phyloP scores from a whole-genome alignment of 2,797 vertebrate species.

The Halcyon chelicuti region DNA sequence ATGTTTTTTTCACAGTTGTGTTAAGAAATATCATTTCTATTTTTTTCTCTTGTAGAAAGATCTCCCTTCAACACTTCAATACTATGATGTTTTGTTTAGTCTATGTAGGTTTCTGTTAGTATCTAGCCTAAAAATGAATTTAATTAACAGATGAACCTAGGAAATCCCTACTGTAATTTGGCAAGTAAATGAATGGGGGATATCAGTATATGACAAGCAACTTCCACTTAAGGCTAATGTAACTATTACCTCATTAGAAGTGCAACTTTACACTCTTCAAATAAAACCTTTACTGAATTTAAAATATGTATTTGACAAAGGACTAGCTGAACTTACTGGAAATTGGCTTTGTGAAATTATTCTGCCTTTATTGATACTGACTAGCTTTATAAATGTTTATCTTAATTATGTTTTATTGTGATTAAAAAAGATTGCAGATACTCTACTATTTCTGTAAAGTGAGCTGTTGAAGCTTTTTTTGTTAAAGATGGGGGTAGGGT shows the following conservation, averaged over 20 bases:
- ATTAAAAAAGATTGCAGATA: conserved; percentile 78
- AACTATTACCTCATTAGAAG: conserved; percentile 76
- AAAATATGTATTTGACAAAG: conserved; percentile 54
- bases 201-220: conserved; percentile 72
- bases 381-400: conserved; percentile 77
- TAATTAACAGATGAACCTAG: conserved; percentile 79
- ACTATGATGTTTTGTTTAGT: conserved; percentile 76
- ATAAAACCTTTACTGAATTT: conserved; percentile 62
- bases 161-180: conserved; percentile 76
- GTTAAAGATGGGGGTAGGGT: conserved; percentile 14
- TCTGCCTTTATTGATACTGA: conserved; percentile 71
- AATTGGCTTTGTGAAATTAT: conserved; percentile 60
- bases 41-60: conserved; percentile 45
- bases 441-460: conserved; percentile 70
- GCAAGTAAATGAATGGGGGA: conserved; percentile 50
- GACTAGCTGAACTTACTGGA: conserved; percentile 44
- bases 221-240: conserved; percentile 69
- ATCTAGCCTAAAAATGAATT: conserved; percentile 69
- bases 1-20: conserved; percentile 51
- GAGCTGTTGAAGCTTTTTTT: conserved; percentile 34
- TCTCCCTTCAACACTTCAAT: conserved; percentile 41
- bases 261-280: conserved; percentile 61
- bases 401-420: conserved; percentile 75
- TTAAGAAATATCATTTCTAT: conserved; percentile 15
- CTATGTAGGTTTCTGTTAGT: conserved; percentile 70